These are phyloP conservation scores for Bembecia ichneumoniformis DNA, from an alignment of 2,888 invertebrate genomes.

Conservation along the genomic window DNA sequence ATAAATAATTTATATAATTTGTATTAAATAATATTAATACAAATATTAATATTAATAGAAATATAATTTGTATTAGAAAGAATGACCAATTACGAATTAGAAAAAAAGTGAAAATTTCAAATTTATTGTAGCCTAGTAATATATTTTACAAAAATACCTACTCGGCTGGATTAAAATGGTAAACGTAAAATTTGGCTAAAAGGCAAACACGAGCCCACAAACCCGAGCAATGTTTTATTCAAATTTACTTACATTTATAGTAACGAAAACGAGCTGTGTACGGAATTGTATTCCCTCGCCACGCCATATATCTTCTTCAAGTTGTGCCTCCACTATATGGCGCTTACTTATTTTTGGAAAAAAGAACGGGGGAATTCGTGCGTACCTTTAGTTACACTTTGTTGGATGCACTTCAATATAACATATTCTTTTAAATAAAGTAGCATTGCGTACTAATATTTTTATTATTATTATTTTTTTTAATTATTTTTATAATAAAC, in stretches of 20 bases:
- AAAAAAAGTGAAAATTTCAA: too few relatives aligned
- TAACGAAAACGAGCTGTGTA: constrained; percentile 67
- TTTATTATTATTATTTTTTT: too few relatives aligned
- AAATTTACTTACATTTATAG: constrained; percentile 73
- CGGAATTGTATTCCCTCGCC: constrained; percentile 67
- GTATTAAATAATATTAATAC: too few relatives aligned
- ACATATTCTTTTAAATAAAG: constrained; percentile 9
- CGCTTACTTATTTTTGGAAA: constrained; percentile 59
- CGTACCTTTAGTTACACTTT: constrained; percentile 4
- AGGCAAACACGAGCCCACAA: constrained; percentile 14
- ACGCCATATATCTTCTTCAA: constrained; percentile 70
- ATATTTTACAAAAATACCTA: too few relatives aligned
- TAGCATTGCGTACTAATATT: too few relatives aligned
- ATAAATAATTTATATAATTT: too few relatives aligned
- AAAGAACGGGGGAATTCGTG: constrained; percentile 15
- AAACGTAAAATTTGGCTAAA: constrained; percentile 4
- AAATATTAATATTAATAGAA: too few relatives aligned
- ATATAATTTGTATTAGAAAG: too few relatives aligned
- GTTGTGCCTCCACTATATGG: constrained; percentile 17
- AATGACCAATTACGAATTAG: too few relatives aligned
- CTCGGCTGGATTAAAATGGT: neutral
- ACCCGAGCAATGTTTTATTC: constrained; percentile 63
- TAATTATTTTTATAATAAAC: too few relatives aligned
- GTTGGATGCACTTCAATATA: neutral
- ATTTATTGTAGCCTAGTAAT: too few relatives aligned